These are phyloP conservation scores for Leptinotarsa tumamoca DNA, from an alignment of 2,888 invertebrate species.

Conservation along the genomic window DNA sequence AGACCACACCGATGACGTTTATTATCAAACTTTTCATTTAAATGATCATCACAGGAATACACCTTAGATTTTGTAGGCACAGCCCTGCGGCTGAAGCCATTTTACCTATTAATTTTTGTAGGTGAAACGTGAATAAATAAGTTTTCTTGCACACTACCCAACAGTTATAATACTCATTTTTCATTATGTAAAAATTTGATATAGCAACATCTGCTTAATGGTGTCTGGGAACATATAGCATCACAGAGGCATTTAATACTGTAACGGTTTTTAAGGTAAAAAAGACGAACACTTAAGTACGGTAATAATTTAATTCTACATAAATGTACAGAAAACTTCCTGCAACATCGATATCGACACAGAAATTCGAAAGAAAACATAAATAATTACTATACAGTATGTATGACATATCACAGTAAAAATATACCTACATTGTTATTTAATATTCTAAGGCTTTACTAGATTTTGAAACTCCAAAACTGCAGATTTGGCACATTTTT, in stretches of 20 bases:
- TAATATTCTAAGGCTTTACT: constrained; percentile 24
- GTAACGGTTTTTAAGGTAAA: neutral
- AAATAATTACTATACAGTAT: constrained; percentile 52
- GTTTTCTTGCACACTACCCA: no score
- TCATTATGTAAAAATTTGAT: no score
- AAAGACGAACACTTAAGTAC: constrained; percentile 29
- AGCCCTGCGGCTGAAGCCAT: no score
- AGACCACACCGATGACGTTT: no score
- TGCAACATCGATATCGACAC: constrained; percentile 29
- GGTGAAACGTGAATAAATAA: no score
- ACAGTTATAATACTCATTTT: no score
- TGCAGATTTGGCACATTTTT: neutral
- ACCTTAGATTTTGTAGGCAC: neutral
- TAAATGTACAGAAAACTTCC: constrained; percentile 48
- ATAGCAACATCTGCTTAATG: no score
- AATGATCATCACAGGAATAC: no score
- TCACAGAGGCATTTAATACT: neutral
- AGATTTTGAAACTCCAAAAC: neutral
- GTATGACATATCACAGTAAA: constrained; percentile 57
- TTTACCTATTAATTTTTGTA: no score
- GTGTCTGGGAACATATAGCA: no score
- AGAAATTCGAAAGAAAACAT: constrained; percentile 39
- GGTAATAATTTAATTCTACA: constrained; percentile 48
- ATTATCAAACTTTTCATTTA: no score
- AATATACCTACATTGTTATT: constrained; percentile 36